These are phyloP conservation scores for Trichosurus vulpecula DNA, from an alignment of 2,797 vertebrate genomes.

Conservation along the genomic window DNA sequence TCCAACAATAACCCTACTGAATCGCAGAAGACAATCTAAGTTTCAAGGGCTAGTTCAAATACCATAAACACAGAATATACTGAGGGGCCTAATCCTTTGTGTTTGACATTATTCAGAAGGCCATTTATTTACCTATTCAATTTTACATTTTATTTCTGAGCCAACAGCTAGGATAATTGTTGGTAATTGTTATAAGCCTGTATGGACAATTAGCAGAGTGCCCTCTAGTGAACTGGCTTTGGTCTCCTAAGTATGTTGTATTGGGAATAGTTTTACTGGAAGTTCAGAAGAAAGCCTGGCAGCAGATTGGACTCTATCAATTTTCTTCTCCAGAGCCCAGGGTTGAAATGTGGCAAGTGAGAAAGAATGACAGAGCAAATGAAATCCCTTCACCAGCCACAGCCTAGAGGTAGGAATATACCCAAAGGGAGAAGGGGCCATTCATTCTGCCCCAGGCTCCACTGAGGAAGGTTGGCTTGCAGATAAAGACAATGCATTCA, in stretches of 20 bases:
- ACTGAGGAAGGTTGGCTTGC: slow-evolving; percentile 1
- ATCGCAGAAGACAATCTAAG: background rate
- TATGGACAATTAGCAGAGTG: background rate
- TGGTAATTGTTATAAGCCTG: background rate
- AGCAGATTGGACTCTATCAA: background rate
- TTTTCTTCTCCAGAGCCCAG: background rate
- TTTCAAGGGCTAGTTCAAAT: slow-evolving; percentile 13
- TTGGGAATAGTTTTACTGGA: background rate
- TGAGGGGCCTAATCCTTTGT: background rate
- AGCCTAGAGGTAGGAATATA: background rate
- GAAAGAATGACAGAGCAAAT: background rate
- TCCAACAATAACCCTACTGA: slow-evolving; percentile 30
- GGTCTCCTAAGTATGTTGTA: slow-evolving; percentile 2
- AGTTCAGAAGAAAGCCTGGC: background rate
- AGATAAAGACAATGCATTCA: slow-evolving; percentile 21
- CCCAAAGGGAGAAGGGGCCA: background rate
- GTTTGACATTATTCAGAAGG: background rate
- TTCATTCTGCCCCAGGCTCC: background rate
- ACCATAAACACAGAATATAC: background rate
- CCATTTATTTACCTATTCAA: slow-evolving; percentile 8
- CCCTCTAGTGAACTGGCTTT: slow-evolving; percentile 1
- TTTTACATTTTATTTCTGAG: background rate
- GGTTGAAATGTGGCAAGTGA: background rate
- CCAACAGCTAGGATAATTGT: background rate
- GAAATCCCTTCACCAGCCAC: background rate